These are phyloP conservation scores for Bufotes viridis DNA, from an alignment of 2,797 vertebrate species.

Conservation along the genomic window DNA sequence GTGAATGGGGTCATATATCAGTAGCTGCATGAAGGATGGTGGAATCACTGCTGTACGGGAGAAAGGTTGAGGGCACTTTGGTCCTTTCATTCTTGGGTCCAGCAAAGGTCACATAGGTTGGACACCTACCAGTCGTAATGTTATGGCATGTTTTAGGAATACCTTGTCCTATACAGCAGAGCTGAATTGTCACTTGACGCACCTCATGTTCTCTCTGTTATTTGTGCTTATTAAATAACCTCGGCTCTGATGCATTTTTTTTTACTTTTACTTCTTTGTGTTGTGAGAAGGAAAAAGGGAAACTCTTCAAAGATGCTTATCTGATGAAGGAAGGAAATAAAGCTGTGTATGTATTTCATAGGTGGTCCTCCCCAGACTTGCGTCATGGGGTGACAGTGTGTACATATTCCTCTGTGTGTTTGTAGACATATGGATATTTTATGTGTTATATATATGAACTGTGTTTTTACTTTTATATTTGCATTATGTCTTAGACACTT, in stretches of 20 bases:
- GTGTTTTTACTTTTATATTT: no score
- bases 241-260: not conserved
- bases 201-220: not conserved
- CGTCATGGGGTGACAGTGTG: not conserved
- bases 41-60: no score
- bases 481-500: no score
- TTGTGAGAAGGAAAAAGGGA: not conserved
- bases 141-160: no score
- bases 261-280: not conserved
- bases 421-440: not conserved
- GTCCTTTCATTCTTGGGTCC: no score
- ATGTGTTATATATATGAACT: no score
- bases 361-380: not conserved
- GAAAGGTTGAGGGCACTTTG: no score
- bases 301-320: conserved; percentile 7
- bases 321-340: conserved; percentile 28
- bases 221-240: not conserved
- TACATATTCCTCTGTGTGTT: not conserved
- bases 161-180: no score
- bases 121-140: no score
- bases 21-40: no score
- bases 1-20: no score
- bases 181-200: not conserved
- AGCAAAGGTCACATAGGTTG: no score
- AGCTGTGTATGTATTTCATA: conserved; percentile 8